These are phyloP conservation scores for Empidonax alnorum DNA, from an alignment of 2,113 vertebrate species.

Conservation along the genomic window DNA sequence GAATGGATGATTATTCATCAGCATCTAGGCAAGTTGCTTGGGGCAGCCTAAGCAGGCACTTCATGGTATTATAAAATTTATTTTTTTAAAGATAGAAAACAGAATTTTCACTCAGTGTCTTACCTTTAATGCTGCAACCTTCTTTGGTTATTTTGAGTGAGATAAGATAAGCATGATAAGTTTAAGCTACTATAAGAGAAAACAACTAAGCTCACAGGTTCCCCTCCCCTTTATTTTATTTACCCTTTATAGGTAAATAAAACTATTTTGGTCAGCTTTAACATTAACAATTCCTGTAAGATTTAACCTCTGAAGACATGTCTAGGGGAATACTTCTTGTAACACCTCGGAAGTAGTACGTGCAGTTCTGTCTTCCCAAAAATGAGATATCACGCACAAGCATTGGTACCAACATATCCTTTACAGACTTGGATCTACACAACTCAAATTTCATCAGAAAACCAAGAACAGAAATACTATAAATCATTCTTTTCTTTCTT, in stretches of 20 bases:
- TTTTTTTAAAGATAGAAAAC: not conserved
- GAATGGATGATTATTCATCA: slow-evolving; percentile 60
- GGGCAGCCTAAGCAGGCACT: slow-evolving; percentile 11
- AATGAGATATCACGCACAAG: not conserved
- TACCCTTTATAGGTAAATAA: not conserved
- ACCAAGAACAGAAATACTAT: not conserved
- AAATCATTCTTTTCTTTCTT: not conserved
- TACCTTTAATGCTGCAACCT: not conserved
- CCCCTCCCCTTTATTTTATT: not conserved
- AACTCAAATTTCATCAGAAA: not conserved
- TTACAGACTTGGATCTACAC: not conserved
- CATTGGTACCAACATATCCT: not conserved
- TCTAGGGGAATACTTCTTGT: not conserved
- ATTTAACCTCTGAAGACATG: not conserved
- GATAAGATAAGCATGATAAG: slow-evolving; percentile 44
- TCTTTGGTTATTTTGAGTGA: slow-evolving; percentile 44
- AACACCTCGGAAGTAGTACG: not conserved
- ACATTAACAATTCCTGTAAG: not conserved
- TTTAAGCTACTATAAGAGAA: not conserved
- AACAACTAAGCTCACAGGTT: not conserved
- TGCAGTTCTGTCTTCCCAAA: not conserved
- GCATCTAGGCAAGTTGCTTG: slow-evolving; percentile 53
- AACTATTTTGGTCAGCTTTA: not conserved
- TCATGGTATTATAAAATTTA: not conserved
- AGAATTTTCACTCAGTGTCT: slow-evolving; percentile 12